These are phyloP conservation scores for Lasioglossum malachurum DNA, from an alignment of 2,888 invertebrate species.

Conservation along the genomic window DNA sequence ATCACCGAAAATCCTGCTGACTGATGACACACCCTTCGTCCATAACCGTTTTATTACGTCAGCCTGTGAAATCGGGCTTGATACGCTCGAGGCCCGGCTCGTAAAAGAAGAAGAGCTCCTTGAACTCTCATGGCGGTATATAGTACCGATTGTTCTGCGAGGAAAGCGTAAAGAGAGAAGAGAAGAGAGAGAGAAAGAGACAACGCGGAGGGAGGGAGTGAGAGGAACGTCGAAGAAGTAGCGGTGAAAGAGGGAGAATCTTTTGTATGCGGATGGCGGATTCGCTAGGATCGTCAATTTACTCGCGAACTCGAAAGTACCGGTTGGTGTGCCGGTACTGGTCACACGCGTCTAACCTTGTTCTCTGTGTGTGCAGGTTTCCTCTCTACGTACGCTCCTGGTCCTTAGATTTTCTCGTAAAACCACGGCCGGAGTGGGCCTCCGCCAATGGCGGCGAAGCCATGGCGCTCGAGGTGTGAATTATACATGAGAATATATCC, in stretches of 20 bases:
- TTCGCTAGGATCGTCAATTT: conserved; percentile 67
- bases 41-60: conserved; percentile 35
- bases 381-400: conserved; percentile 58
- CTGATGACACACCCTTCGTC: conserved; percentile 12
- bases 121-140: conserved; percentile 38
- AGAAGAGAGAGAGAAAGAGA: conserved; percentile 12
- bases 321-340: conserved; percentile 35
- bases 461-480: conserved; percentile 85
- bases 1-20: conserved; percentile 34
- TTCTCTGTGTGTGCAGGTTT: conserved; percentile 9
- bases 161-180: not conserved
- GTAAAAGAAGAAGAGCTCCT: conserved; percentile 47
- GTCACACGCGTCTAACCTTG: not conserved
- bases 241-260: conserved; percentile 31
- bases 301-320: conserved; percentile 60
- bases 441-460: conserved; percentile 81
- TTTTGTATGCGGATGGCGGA: conserved; percentile 68
- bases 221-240: conserved; percentile 16
- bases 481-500: conserved; percentile 84
- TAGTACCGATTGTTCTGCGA: conserved; percentile 42
- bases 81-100: conserved; percentile 11
- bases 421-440: conserved; percentile 76
- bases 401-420: conserved; percentile 80
- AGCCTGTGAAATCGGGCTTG: conserved; percentile 18
- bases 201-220: not conserved